Evolutionary conservation across 2,888 invertebrate genomes (phyloP), one percentile per base, ranked within the genome.

Genomic region (Cosmia trapezina): DNA sequence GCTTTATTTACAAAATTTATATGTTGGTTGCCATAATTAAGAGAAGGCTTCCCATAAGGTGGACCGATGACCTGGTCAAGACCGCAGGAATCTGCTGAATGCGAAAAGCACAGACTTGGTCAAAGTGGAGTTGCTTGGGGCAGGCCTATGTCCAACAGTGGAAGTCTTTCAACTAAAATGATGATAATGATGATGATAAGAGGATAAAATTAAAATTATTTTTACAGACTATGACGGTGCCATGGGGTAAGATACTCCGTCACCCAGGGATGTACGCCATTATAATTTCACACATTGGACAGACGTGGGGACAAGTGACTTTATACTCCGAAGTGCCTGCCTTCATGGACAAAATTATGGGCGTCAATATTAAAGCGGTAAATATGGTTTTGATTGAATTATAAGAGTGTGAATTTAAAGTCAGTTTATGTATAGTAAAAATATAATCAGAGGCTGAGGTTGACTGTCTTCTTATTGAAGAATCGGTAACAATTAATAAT

Each of bases 291-390:
- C 98, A 98, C 79, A 96, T 97, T 60, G 97, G 97, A 0, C 97
- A 97, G 78, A 97, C 97, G n/a, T 98, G 98, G 98, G 98, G 98
- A 8, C 98, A 98, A 90, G 97, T 98, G 95, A 97, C 97, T 22
- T 91, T 98, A 49, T 96, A 98, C 43, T 97, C 98, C 0, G 97
- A 98, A 91, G 97, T 98, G 51, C 98, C 98, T 0, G 96, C 97
- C 0, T 98, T 97, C 87, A 97, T 98, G 97, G 97, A 97, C 83
- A 97, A 97, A 53, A 97, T 98, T 4, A 96, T 98, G 86, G 95
- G 96, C 56, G 97, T 97, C 86, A 96, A 98, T 73, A 94, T 96
- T 1, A 94, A 94, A 89, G 91, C 93, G 66, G 96, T 95, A 83
- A 91, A 89, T 45, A 54, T 28, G 41, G 57, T 41, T 69, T 51